Conservation (phyloP, 1,140 invertebrate genomes). For the Hirudo medicinalis region DNA sequence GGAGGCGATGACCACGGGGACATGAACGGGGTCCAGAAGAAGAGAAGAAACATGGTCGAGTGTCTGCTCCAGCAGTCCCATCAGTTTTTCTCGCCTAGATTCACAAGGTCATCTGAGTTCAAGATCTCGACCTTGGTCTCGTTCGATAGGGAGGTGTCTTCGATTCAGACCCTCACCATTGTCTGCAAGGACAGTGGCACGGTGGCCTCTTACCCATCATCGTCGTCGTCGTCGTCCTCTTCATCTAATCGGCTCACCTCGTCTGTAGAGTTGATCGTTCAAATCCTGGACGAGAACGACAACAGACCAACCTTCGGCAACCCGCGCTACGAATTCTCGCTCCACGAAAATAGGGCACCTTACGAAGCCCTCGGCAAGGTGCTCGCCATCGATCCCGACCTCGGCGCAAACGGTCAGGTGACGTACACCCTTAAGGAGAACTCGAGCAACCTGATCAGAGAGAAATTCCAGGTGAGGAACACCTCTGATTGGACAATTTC, state of each 20-base stretch:
- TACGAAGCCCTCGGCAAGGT: constrained; percentile 68
- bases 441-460: background rate
- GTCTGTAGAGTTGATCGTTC: constrained; percentile 12
- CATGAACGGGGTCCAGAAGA: background rate
- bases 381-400: constrained; percentile 70
- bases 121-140: constrained; percentile 18
- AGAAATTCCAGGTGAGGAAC: background rate
- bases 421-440: constrained; percentile 57
- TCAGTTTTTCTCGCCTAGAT: constrained; percentile 11
- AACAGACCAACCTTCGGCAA: constrained; percentile 17
- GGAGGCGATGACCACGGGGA: constrained; percentile 8
- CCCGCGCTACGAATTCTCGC: constrained; percentile 11
- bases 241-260: constrained; percentile 6
- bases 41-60: constrained; percentile 1
- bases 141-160: constrained; percentile 18
- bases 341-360: constrained; percentile 65
- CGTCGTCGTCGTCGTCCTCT: background rate
- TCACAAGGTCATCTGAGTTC: constrained; percentile 15
- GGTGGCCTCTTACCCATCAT: background rate
- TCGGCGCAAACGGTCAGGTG: constrained; percentile 84
- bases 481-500: constrained; percentile 19
- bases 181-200: constrained; percentile 18
- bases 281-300: constrained; percentile 22
- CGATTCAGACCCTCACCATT: constrained; percentile 9
- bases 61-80: background rate